A percentile compares a stretch with the other conserved stretches of the same genome.
phyloP scores from a whole-genome alignment of 23 tunicate species.

The Clavelina lepadiformis region DNA sequence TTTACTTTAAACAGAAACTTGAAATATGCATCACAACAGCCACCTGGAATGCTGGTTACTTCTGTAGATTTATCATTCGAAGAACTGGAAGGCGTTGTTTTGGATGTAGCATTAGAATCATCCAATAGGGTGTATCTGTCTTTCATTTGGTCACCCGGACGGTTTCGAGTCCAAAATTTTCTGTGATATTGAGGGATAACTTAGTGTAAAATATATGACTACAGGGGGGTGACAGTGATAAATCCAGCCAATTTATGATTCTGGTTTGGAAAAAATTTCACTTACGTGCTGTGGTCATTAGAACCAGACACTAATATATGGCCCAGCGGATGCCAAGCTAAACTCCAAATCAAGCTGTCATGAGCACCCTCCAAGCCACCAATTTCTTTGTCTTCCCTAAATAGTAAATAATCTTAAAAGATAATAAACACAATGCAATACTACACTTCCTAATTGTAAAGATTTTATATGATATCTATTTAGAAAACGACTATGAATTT shows the following conservation, averaged over 20 bases:
- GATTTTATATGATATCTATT: too few relatives aligned
- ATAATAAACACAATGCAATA: too few relatives aligned
- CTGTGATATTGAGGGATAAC: constrained; percentile 38
- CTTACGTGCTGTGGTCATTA: constrained; percentile 98
- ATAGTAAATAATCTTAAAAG: too few relatives aligned
- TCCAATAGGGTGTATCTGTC: constrained; percentile 63
- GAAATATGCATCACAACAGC: not conserved
- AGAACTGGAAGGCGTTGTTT: constrained; percentile 15
- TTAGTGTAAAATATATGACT: too few relatives aligned
- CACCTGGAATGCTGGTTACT: constrained; percentile 64
- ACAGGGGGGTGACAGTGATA: too few relatives aligned
- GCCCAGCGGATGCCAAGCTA: constrained; percentile 99
- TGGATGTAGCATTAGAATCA: constrained; percentile 14
- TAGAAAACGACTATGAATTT: too few relatives aligned
- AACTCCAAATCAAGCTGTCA: constrained; percentile 95
- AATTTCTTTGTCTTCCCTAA: constrained; percentile 81
- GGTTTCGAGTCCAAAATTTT: constrained; percentile 88
- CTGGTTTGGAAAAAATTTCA: not conserved
- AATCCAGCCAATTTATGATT: too few relatives aligned
- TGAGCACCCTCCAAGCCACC: constrained; percentile 97
- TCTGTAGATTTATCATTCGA: constrained; percentile 11
- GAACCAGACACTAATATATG: constrained; percentile 98
- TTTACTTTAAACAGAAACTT: not conserved
- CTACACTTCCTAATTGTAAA: too few relatives aligned
- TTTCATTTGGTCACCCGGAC: constrained; percentile 82